phyloP scores from a whole-genome alignment of 2,113 vertebrate species.

The Irena cyanogastra region DNA sequence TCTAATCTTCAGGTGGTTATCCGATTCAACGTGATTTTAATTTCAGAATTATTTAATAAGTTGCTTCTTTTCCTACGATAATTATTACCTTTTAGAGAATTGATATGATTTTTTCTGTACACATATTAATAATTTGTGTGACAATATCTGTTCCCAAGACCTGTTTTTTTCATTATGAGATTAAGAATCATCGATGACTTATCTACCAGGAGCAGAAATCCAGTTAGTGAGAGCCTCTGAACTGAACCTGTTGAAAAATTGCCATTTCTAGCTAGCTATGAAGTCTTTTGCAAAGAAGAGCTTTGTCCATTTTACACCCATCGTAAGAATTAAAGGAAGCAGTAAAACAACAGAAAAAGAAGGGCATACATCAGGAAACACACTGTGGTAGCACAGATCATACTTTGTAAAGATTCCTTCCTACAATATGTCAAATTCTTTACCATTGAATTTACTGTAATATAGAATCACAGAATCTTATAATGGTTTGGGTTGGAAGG shows the following conservation, averaged over 20 bases:
- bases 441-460: background rate
- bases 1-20: background rate
- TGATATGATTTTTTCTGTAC: background rate
- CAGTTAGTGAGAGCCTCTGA: background rate
- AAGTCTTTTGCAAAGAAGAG: background rate
- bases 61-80: background rate
- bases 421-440: background rate
- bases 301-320: background rate
- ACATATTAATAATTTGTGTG: background rate
- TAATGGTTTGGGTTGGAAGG: background rate
- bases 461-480: background rate
- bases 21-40: background rate
- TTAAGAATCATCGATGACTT: background rate
- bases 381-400: background rate
- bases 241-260: background rate
- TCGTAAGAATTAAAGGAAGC: background rate
- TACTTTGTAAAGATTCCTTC: background rate
- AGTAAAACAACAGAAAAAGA: background rate
- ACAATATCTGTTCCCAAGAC: background rate
- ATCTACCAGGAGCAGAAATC: background rate
- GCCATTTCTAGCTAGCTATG: background rate
- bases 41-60: background rate
- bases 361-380: background rate
- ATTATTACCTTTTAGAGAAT: background rate
- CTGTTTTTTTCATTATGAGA: background rate